Conservation (phyloP, 2,888 invertebrate genomes). For the Lamellibrachia satsuma region DNA sequence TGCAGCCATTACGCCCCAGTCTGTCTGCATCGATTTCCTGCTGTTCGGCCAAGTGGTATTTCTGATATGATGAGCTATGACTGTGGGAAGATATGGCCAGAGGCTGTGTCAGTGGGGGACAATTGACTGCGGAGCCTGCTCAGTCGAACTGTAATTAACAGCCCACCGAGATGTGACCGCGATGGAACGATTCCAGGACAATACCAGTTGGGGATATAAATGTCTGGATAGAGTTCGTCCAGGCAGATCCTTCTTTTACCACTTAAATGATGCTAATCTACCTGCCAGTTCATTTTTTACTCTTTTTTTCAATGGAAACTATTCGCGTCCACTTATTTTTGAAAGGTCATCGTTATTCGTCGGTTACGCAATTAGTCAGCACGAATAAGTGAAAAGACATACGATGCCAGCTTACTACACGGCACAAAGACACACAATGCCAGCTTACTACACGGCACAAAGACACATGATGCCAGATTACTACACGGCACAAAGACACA, state of each 20-base stretch:
- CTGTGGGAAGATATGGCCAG: neutral
- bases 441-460: no score
- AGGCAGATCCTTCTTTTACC: neutral
- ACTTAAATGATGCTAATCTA: neutral
- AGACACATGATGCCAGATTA: no score
- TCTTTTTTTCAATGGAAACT: neutral
- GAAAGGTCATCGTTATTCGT: no score
- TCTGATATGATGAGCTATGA: neutral
- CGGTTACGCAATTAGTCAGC: no score
- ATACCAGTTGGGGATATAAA: neutral
- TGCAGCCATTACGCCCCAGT: neutral
- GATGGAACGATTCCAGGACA: neutral
- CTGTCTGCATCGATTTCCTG: neutral
- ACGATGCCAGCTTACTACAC: no score
- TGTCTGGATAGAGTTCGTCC: neutral
- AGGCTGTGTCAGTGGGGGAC: neutral
- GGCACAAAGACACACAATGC: no score
- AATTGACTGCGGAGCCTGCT: neutral
- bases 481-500: no score
- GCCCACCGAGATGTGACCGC: neutral
- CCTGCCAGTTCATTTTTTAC: neutral
- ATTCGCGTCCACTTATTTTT: neutral
- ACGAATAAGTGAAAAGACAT: no score
- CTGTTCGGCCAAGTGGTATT: neutral
- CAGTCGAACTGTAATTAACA: neutral